A percentile compares a stretch with the other conserved stretches of the same genome.
Evolutionary conservation across 2,888 invertebrate genomes (phyloP).

Genomic region (Pristionchus maxplancki): DNA sequence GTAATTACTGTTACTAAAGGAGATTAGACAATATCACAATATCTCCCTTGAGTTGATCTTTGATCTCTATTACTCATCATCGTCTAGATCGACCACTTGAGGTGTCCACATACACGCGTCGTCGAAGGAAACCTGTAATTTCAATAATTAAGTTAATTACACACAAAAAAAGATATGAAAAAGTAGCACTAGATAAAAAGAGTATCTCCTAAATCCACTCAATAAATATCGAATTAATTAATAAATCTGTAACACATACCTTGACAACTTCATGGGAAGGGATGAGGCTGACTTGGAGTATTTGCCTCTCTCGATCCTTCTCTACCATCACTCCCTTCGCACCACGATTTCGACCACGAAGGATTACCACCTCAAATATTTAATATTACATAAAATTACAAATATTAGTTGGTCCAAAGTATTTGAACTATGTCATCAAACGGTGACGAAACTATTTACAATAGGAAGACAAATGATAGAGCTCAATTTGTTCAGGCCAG

Average conservation of each 20-base stretch:
- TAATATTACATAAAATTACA: not conserved
- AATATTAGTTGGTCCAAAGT: too few species aligned
- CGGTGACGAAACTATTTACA: too few species aligned
- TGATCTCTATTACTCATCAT: conserved; percentile 45
- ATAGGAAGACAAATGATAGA: too few species aligned
- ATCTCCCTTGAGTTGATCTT: conserved; percentile 28
- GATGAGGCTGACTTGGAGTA: conserved; percentile 10
- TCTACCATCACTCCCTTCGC: conserved; percentile 60
- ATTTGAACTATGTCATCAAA: too few species aligned
- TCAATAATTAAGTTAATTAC: not conserved
- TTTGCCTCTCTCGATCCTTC: conserved; percentile 52
- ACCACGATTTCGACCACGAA: conserved; percentile 59
- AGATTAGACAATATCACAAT: conserved; percentile 23
- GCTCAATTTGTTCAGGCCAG: too few species aligned
- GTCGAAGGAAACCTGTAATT: conserved; percentile 59
- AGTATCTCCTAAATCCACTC: not conserved
- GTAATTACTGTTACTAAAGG: not conserved
- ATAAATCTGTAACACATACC: not conserved
- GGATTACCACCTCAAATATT: conserved; percentile 57
- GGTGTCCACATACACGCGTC: conserved; percentile 62
- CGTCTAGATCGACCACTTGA: conserved; percentile 38
- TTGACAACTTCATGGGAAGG: conserved; percentile 29
- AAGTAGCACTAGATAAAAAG: not conserved
- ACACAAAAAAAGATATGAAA: too few species aligned
- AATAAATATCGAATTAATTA: not conserved